Evolutionary conservation across 2,797 vertebrate species (phyloP).

Genomic region (Sebastes diploproa): DNA sequence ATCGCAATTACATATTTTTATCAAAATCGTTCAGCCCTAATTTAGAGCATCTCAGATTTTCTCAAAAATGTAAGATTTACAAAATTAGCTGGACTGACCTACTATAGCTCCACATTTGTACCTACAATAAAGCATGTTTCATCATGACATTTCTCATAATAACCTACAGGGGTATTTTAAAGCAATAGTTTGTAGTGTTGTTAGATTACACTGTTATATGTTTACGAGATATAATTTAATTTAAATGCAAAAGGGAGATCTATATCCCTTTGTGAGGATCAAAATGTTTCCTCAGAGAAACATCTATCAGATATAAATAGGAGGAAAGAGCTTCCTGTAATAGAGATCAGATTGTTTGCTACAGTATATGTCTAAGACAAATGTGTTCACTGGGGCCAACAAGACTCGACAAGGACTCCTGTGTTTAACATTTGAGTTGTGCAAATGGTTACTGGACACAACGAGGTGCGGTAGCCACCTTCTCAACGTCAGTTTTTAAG

Average conservation of each 20-base stretch:
- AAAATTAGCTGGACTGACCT: background rate
- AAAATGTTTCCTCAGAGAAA: background rate
- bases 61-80: background rate
- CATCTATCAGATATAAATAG: background rate
- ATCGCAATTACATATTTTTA: too few relatives aligned
- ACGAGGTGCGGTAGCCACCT: background rate
- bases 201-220: background rate
- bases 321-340: background rate
- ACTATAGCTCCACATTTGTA: background rate
- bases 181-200: background rate
- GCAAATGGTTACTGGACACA: background rate
- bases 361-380: background rate
- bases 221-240: background rate
- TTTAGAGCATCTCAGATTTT: background rate
- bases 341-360: background rate
- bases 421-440: background rate
- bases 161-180: background rate
- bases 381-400: background rate
- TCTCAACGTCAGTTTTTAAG: background rate
- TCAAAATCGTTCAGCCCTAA: too few relatives aligned
- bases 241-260: background rate
- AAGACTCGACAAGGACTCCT: background rate
- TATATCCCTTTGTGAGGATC: background rate
- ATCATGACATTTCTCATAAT: background rate
- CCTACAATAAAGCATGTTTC: background rate